These are phyloP conservation scores for Lampropteryx suffumata DNA, from an alignment of 2,888 invertebrate species.

Conservation along the genomic window DNA sequence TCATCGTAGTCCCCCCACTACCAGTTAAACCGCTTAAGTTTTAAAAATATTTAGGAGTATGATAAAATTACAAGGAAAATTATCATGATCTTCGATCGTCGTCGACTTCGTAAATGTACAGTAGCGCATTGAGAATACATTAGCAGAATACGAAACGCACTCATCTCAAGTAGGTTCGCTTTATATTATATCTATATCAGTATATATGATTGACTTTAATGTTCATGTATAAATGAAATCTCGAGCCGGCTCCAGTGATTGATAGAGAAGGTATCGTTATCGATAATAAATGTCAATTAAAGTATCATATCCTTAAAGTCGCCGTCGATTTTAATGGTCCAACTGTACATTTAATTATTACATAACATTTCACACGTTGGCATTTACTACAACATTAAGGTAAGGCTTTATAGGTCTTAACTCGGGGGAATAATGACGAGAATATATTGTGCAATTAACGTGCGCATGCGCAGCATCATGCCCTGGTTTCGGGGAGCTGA, in stretches of 20 bases:
- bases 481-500: constrained; percentile 22
- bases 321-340: constrained; percentile 3
- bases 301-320: constrained; percentile 11
- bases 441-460: constrained; percentile 18
- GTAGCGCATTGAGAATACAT: too few species aligned
- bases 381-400: not conserved
- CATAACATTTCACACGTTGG: constrained; percentile 20
- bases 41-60: too few species aligned
- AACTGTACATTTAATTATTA: constrained; percentile 21
- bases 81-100: too few species aligned
- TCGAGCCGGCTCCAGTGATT: constrained; percentile 7
- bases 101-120: too few species aligned
- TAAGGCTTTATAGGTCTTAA: constrained; percentile 7
- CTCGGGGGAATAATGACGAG: constrained; percentile 11
- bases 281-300: constrained; percentile 17
- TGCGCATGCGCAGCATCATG: constrained; percentile 10
- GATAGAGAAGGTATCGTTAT: constrained; percentile 14
- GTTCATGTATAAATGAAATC: constrained; percentile 9
- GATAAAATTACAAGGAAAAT: too few species aligned
- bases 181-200: too few species aligned
- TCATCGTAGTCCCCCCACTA: too few species aligned
- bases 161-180: too few species aligned
- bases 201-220: not conserved
- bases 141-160: too few species aligned
- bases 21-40: too few species aligned